These are phyloP conservation scores for Phaetusa simplex DNA, from an alignment of 2,113 vertebrate genomes.

Conservation along the genomic window DNA sequence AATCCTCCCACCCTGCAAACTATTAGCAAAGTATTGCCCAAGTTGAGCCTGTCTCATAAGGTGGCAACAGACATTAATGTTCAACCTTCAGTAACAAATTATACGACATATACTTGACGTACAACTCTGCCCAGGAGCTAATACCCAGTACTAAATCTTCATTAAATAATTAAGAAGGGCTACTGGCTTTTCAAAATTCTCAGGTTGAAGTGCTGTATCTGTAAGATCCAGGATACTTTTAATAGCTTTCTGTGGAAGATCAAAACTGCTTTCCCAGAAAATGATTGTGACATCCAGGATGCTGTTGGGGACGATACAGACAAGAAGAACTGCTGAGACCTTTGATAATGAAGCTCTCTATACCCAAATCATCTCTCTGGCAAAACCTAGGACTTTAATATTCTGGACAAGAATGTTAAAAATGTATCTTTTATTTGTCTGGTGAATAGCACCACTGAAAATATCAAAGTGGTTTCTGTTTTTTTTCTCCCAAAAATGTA, in stretches of 20 bases:
- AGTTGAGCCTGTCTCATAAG: not conserved
- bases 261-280: conserved; percentile 42
- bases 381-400: not conserved
- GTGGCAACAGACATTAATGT: conserved; percentile 13
- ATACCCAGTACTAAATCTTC: conserved; percentile 26
- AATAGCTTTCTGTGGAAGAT: conserved; percentile 35
- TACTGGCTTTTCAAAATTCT: conserved; percentile 36
- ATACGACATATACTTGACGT: not conserved
- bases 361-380: not conserved
- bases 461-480: conserved; percentile 3
- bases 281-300: not conserved
- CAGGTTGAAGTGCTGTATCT: not conserved
- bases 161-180: conserved; percentile 41
- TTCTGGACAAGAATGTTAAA: conserved; percentile 15
- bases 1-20: conserved; percentile 34
- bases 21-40: not conserved
- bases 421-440: not conserved
- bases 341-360: conserved; percentile 37
- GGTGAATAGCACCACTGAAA: not conserved
- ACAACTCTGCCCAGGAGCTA: conserved; percentile 23
- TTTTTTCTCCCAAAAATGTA: not conserved
- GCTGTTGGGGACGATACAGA: conserved; percentile 13
- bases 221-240: conserved; percentile 24
- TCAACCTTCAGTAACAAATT: conserved; percentile 33
- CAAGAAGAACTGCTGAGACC: conserved; percentile 8